Conservation (phyloP, 2,888 invertebrate species). For the Zootermopsis nevadensis region DNA sequence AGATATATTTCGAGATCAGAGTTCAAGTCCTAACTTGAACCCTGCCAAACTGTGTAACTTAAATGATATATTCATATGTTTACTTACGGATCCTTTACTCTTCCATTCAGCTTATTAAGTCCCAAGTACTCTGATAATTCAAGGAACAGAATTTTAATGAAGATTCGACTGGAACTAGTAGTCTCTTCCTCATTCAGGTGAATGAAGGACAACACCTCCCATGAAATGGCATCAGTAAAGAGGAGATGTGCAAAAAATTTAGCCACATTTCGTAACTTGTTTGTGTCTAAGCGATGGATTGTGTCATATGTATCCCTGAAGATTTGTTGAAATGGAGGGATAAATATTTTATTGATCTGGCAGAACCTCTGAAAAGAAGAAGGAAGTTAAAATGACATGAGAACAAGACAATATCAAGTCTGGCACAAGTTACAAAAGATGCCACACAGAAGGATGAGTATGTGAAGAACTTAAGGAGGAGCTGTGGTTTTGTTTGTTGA, state of each 20-base stretch:
- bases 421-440: too few species aligned
- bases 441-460: too few species aligned
- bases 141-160: conserved; percentile 97
- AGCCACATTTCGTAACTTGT: conserved; percentile 94
- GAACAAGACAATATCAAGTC: conserved; percentile 27
- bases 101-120: conserved; percentile 86
- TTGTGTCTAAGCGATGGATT: conserved; percentile 94
- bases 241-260: conserved; percentile 97
- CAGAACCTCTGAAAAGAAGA: conserved; percentile 77
- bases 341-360: conserved; percentile 91
- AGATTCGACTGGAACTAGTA: conserved; percentile 96
- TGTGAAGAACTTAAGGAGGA: too few species aligned
- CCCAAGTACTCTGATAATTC: conserved; percentile 98
- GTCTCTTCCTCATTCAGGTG: conserved; percentile 97
- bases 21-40: too few species aligned
- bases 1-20: too few species aligned
- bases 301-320: conserved; percentile 96
- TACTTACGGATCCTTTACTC: conserved; percentile 90
- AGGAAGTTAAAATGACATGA: too few species aligned
- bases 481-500: too few species aligned
- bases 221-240: conserved; percentile 96
- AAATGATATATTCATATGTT: background rate
- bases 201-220: conserved; percentile 92
- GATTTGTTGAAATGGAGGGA: conserved; percentile 93
- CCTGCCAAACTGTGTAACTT: too few species aligned